Percentiles rank a stretch among this genome's conserved stretches.
Conservation (phyloP, 2,888 invertebrate genomes). For the Cephalotes varians region DNA sequence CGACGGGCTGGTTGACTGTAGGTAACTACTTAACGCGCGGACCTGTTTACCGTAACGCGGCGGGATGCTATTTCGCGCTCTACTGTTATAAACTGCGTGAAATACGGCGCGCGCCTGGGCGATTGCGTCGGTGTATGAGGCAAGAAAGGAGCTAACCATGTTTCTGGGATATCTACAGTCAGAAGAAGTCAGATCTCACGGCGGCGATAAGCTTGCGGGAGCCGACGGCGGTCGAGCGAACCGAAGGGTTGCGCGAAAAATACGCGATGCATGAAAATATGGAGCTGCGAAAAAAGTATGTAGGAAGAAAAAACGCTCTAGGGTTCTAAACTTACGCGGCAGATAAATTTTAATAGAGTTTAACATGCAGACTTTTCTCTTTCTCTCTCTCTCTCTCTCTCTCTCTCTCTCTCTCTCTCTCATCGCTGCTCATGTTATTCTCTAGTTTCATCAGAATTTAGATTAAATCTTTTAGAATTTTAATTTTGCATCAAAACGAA, state of each 20-base stretch:
- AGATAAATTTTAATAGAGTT: conserved; percentile 15
- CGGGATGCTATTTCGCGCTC: conserved; percentile 69
- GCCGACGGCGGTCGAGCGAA: not conserved
- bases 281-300: not conserved
- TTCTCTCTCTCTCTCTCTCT: not conserved
- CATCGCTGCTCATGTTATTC: not conserved
- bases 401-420: not conserved
- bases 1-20: conserved; percentile 61
- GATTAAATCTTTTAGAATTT: not conserved
- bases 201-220: conserved; percentile 41
- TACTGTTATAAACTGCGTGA: conserved; percentile 81
- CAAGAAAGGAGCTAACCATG: conserved; percentile 75
- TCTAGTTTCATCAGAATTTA: not conserved
- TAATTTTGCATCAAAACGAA: not conserved
- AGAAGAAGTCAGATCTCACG: conserved; percentile 58
- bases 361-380: not conserved
- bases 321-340: not conserved
- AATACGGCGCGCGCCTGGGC: conserved; percentile 76
- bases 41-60: conserved; percentile 79
- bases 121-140: conserved; percentile 78
- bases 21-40: conserved; percentile 77
- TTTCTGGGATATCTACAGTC: conserved; percentile 64
- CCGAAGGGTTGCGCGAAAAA: conserved; percentile 1
- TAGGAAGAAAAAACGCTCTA: not conserved
- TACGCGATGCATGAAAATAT: conserved; percentile 16